A percentile compares a stretch with the other conserved stretches of the same genome.
Conservation (phyloP, 2,113 vertebrate species). For the Poeciliopsis retropinna region DNA sequence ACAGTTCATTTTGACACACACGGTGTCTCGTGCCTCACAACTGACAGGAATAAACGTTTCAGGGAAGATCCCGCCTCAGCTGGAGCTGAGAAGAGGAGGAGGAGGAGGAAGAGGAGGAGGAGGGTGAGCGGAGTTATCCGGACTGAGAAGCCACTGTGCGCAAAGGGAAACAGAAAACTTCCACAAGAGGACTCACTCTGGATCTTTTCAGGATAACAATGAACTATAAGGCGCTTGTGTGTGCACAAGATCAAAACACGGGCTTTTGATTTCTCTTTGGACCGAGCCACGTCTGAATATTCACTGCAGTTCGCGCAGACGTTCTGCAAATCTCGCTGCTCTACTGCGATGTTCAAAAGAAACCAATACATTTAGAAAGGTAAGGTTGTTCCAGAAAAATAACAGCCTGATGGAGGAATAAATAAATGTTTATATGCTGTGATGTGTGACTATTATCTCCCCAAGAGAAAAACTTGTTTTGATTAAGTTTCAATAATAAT, state of each 20-base stretch:
- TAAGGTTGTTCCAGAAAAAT: slow-evolving; percentile 3
- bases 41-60: neutral
- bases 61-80: slow-evolving; percentile 47
- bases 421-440: neutral
- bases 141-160: slow-evolving; percentile 15
- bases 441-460: too few relatives aligned
- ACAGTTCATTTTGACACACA: neutral
- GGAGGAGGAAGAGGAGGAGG: too few relatives aligned
- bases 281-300: neutral
- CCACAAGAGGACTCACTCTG: neutral
- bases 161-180: slow-evolving; percentile 7
- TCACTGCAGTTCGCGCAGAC: neutral
- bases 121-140: neutral
- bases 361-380: slow-evolving; percentile 22
- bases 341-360: slow-evolving; percentile 27
- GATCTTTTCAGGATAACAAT: neutral
- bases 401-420: neutral
- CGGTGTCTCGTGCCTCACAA: neutral
- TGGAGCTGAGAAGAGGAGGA: slow-evolving; percentile 17
- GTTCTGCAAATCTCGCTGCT: neutral
- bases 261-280: slow-evolving; percentile 14
- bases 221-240: neutral
- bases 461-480: neutral
- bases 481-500: neutral
- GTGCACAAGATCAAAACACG: neutral